A percentile compares a stretch with the other conserved stretches of the same genome.
Conservation (phyloP, 2,113 vertebrate genomes). For the Otis tarda region DNA sequence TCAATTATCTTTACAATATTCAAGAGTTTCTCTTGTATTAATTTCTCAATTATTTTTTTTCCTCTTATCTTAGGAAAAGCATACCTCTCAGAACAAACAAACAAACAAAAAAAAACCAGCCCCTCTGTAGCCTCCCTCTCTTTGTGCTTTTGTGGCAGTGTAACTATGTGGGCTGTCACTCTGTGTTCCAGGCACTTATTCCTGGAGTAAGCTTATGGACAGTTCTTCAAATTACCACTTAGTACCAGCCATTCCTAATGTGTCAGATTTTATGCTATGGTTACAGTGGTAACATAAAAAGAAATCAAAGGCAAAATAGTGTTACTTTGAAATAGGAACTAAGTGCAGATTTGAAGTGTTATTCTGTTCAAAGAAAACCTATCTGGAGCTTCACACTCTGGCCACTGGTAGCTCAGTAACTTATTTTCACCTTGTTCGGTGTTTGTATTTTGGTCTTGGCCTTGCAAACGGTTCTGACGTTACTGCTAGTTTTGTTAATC, state of each 20-base stretch:
- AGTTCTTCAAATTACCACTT: not conserved
- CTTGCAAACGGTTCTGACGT: not conserved
- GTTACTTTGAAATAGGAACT: not conserved
- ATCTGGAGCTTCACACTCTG: not conserved
- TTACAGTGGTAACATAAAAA: not conserved
- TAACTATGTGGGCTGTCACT: not conserved
- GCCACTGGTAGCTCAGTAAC: not conserved
- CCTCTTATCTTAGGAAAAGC: not conserved
- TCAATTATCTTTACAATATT: not conserved
- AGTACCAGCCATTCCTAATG: not conserved
- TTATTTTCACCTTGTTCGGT: not conserved
- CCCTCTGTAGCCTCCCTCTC: not conserved
- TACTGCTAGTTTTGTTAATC: not conserved
- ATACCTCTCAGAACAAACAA: not conserved
- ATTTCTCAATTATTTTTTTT: not conserved
- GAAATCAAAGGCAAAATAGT: not conserved
- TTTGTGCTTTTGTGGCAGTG: not conserved
- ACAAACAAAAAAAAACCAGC: not conserved
- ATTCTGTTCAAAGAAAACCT: not conserved
- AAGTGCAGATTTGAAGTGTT: not conserved
- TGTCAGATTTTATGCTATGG: not conserved
- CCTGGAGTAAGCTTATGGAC: not conserved
- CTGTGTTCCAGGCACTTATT: not conserved
- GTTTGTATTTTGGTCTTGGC: not conserved
- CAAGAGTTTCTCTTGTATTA: not conserved